These are phyloP conservation scores for Pogoniulus pusillus DNA, from an alignment of 2,797 vertebrate species.

Conservation along the genomic window DNA sequence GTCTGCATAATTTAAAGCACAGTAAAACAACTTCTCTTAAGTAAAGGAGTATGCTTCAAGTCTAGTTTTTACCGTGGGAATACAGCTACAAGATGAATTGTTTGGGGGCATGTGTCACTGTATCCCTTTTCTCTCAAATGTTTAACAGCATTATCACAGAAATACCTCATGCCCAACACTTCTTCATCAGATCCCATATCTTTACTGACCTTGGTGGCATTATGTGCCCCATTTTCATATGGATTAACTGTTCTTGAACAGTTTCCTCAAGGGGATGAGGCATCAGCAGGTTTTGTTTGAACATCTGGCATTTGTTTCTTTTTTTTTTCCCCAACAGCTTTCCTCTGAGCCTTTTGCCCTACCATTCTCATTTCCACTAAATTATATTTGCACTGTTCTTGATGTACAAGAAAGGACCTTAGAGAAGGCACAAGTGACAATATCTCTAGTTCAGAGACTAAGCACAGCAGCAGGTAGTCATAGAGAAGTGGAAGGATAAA, in stretches of 20 bases:
- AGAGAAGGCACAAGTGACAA: neutral
- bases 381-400: neutral
- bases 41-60: neutral
- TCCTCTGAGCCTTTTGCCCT: neutral
- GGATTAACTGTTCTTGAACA: constrained; percentile 47
- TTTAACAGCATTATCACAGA: neutral
- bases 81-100: neutral
- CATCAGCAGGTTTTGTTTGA: constrained; percentile 24
- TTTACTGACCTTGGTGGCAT: neutral
- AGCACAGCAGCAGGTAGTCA: neutral
- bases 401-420: neutral
- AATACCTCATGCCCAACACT: neutral
- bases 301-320: constrained; percentile 11
- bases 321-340: neutral
- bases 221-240: constrained; percentile 23
- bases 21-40: neutral
- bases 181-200: neutral
- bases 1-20: neutral
- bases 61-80: neutral
- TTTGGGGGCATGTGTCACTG: neutral
- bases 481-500: neutral
- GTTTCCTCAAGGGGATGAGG: constrained; percentile 28
- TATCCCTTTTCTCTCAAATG: neutral
- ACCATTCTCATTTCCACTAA: neutral
- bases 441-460: neutral